Conservation (phyloP, 30 jellyfish, hydroid and myxozoan species). For the Hydra vulgaris region DNA sequence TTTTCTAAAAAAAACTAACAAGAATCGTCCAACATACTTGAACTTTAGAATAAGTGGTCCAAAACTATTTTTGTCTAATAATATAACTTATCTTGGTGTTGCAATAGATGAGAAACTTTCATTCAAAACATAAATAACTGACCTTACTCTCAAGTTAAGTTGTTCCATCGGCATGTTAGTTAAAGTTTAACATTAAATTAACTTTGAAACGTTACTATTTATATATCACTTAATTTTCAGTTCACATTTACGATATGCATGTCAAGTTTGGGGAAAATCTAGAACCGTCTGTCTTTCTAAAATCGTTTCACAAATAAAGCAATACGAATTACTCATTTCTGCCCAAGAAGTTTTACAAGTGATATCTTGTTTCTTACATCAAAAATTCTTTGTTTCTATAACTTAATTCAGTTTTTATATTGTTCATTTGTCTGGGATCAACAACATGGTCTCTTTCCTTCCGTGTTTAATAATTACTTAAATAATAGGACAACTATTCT, state of each 20-base stretch:
- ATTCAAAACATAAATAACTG: background rate
- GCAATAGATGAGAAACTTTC: background rate
- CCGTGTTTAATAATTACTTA: background rate
- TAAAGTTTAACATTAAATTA: background rate
- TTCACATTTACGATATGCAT: background rate
- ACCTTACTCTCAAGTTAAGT: background rate
- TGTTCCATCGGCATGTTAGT: background rate
- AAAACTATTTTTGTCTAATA: background rate
- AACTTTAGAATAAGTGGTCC: background rate
- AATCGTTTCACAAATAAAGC: background rate
- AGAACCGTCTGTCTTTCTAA: background rate
- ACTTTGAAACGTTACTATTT: background rate
- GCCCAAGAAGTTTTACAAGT: background rate
- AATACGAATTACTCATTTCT: background rate
- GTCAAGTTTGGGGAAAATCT: conserved; percentile 10
- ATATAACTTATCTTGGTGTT: conserved; percentile 1
- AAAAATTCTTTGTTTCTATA: background rate
- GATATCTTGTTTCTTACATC: background rate
- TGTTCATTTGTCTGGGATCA: background rate
- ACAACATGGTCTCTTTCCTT: background rate
- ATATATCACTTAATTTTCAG: background rate
- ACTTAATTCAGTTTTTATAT: background rate
- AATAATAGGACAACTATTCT: background rate
- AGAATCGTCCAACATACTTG: background rate
- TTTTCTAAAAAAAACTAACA: background rate